These are phyloP conservation scores for Scalopus aquaticus DNA, from an alignment of 2,113 vertebrate genomes.

Conservation along the genomic window DNA sequence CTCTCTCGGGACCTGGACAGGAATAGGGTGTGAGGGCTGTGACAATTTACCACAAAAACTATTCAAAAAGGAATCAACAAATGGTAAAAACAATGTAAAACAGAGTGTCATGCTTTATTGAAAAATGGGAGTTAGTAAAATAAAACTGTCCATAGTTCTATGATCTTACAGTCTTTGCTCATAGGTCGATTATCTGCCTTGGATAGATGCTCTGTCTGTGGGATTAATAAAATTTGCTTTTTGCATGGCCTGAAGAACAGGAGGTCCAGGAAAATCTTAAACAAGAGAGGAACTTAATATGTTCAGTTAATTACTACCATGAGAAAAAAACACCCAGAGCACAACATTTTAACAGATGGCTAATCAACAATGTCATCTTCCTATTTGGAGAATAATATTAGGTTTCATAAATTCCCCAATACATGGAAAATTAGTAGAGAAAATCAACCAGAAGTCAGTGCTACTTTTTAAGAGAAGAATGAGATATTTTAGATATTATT, in stretches of 20 bases:
- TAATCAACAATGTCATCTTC: background rate
- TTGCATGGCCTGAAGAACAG: background rate
- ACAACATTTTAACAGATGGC: slow-evolving; percentile 9
- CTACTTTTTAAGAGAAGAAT: background rate
- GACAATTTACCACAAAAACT: background rate
- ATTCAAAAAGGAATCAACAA: background rate
- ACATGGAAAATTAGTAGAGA: background rate
- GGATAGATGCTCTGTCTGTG: background rate
- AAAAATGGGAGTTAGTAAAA: slow-evolving; percentile 5
- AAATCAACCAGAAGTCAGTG: background rate
- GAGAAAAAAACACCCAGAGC: background rate
- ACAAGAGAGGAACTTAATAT: background rate
- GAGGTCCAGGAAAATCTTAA: background rate
- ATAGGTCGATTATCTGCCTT: background rate
- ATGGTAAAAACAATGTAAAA: background rate
- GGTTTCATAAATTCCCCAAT: background rate
- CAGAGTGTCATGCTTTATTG: background rate
- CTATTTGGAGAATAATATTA: background rate
- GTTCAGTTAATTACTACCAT: background rate
- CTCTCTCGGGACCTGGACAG: background rate
- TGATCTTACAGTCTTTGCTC: background rate
- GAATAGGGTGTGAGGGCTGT: background rate
- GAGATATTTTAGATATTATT: background rate
- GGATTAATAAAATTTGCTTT: background rate
- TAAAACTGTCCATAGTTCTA: background rate